A percentile compares a stretch with the other conserved stretches of the same genome.
Evolutionary conservation across 2,888 invertebrate genomes (phyloP).

Genomic region (Marasmarcha lunaedactyla): DNA sequence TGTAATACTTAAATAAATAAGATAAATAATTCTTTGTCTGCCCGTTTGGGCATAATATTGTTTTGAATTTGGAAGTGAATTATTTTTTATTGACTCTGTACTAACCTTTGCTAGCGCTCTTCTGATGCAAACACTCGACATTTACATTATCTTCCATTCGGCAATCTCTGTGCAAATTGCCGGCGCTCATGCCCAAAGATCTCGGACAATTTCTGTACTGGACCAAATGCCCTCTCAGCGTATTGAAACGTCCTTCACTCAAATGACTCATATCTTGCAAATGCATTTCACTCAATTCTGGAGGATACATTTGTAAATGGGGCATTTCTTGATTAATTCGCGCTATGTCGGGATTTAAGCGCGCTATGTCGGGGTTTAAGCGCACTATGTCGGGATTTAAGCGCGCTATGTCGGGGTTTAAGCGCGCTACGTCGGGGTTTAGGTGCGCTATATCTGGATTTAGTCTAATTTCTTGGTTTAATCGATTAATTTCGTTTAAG

Average conservation of each 20-base stretch:
- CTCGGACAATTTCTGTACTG: slow-evolving; percentile 47
- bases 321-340: slow-evolving; percentile 12
- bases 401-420: slow-evolving; percentile 23
- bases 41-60: too few species aligned
- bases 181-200: slow-evolving; percentile 40
- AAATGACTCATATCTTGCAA: slow-evolving; percentile 37
- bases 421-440: slow-evolving; percentile 22
- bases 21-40: too few species aligned
- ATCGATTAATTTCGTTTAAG: slow-evolving; percentile 21
- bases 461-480: slow-evolving; percentile 25
- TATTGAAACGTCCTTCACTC: slow-evolving; percentile 41
- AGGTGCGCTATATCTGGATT: slow-evolving; percentile 23
- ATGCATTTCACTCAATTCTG: slow-evolving; percentile 27
- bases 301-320: slow-evolving; percentile 24
- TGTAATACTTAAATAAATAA: too few species aligned
- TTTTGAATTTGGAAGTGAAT: too few species aligned
- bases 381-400: slow-evolving; percentile 23
- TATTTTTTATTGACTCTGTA: too few species aligned
- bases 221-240: slow-evolving; percentile 53
- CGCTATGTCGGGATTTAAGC: slow-evolving; percentile 15
- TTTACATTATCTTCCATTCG: slow-evolving; percentile 35
- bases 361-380: slow-evolving; percentile 21
- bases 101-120: slow-evolving; percentile 48
- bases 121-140: slow-evolving; percentile 53
- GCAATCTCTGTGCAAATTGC: slow-evolving; percentile 47